A percentile compares a stretch with the other conserved stretches of the same genome.
phyloP scores from a whole-genome alignment of 2,888 invertebrate species.

The Odontothrips loti region DNA sequence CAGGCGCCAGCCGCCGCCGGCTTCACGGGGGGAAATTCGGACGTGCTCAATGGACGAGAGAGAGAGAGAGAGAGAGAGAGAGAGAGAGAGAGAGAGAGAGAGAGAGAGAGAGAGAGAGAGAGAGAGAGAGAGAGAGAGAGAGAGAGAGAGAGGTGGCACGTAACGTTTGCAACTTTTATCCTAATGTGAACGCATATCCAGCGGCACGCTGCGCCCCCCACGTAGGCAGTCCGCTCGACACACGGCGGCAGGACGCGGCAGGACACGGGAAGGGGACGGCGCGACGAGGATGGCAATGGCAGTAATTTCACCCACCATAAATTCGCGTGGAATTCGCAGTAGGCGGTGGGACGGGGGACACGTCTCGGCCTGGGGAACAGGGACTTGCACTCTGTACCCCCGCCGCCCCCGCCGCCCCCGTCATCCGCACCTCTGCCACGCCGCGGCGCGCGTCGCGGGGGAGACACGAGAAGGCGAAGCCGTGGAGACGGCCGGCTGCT shows the following conservation, averaged over 20 bases:
- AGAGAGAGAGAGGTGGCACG: not conserved
- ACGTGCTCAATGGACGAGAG: no score
- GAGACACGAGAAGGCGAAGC: no score
- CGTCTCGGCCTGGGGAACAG: not conserved
- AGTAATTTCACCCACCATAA: conserved; percentile 24
- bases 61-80: not conserved
- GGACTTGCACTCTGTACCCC: not conserved
- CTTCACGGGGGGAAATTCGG: no score
- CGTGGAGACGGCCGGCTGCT: no score
- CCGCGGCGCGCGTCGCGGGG: no score
- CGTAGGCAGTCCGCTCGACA: not conserved
- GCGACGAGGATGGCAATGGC: not conserved
- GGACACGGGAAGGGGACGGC: no score
- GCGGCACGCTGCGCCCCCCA: not conserved
- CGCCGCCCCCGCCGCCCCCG: not conserved
- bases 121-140: not conserved
- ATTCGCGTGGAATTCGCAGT: conserved; percentile 2
- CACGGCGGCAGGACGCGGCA: not conserved
- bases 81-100: not conserved
- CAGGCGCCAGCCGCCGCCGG: no score
- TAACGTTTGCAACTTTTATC: conserved; percentile 12
- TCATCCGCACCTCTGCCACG: not conserved
- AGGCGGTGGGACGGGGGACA: not conserved
- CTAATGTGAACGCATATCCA: conserved; percentile 7
- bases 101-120: not conserved